Evolutionary conservation across 2,888 invertebrate species (phyloP), one percentile per base, ranked within the genome.

Genomic region (Troides aeacus): DNA sequence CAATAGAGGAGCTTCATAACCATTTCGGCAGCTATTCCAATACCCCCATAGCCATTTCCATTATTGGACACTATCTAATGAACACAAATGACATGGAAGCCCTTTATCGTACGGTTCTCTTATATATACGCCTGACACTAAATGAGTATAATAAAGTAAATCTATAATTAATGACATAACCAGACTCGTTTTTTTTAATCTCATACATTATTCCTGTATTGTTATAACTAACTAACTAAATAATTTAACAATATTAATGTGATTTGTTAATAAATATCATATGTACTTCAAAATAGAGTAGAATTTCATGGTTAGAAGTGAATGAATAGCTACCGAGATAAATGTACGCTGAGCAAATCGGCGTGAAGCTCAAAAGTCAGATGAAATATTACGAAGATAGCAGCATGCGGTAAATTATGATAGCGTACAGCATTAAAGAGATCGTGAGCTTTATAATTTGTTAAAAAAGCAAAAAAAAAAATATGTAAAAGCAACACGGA

Each of bases 51-150:
- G 81, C 81, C 81, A 79, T 87, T 83, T 79, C 81, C 87, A 87
- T 89, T 88, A 89, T 84, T 81, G 86, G 83, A 84, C 83, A 84
- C 84, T 84, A 87, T 83, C 84, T 88, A 89, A 89, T 87, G 90
- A 86, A 87, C 87, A 84, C 86, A 86, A 88, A 89, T 84, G 86
- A 81, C 81, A 80, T 74, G 79, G 82, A 82, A 81, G 78, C 77
- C 76, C 72, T 75, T 76, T 77, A 78, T 80, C 79, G 80, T 81
- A 81, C 81, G 77, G 77, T 72, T 77, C 72, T 73, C 72, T 58
- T 65, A 67, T 72, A 68, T 72, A 70, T 66, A 68, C 72, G 71
- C 64, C 71, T 68, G 60, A 74, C 73, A 74, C 64, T 74, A 59
- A 71, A 72, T 64, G 42, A 56, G n/a, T 24, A 42, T 42, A 64